Conservation (phyloP, 2,888 invertebrate genomes). For the Archips xylosteana region DNA sequence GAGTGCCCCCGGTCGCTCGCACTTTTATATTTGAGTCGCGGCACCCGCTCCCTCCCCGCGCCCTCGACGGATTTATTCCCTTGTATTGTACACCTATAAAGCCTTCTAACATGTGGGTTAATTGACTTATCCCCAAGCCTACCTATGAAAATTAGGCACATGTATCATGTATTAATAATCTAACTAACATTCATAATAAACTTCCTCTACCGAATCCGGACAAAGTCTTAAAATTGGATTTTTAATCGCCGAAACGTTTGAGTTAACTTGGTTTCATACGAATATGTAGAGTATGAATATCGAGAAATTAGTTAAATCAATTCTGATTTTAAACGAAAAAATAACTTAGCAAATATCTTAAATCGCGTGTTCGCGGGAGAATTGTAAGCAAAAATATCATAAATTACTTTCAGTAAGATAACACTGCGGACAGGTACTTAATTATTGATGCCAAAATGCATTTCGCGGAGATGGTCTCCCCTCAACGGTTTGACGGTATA, state of each 20-base stretch:
- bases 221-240: no score
- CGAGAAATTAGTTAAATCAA: no score
- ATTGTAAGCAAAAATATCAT: constrained; percentile 14
- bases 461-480: constrained; percentile 52
- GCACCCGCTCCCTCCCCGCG: constrained; percentile 47
- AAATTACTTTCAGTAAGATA: constrained; percentile 33
- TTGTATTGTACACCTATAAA: constrained; percentile 51
- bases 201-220: no score
- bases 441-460: constrained; percentile 56
- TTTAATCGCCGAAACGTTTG: neutral
- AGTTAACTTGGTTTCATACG: neutral
- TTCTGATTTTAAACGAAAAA: no score
- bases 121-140: neutral
- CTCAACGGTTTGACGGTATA: constrained; percentile 61
- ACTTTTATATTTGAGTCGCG: constrained; percentile 79
- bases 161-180: no score
- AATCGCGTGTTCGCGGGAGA: neutral
- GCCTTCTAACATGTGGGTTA: constrained; percentile 43
- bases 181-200: neutral
- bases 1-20: constrained; percentile 71
- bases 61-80: constrained; percentile 65
- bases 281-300: no score
- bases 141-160: neutral
- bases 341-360: neutral
- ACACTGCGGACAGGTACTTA: constrained; percentile 47